These are phyloP conservation scores for Disparrhopalites patrizii DNA, from an alignment of 2,888 invertebrate species.

Conservation along the genomic window DNA sequence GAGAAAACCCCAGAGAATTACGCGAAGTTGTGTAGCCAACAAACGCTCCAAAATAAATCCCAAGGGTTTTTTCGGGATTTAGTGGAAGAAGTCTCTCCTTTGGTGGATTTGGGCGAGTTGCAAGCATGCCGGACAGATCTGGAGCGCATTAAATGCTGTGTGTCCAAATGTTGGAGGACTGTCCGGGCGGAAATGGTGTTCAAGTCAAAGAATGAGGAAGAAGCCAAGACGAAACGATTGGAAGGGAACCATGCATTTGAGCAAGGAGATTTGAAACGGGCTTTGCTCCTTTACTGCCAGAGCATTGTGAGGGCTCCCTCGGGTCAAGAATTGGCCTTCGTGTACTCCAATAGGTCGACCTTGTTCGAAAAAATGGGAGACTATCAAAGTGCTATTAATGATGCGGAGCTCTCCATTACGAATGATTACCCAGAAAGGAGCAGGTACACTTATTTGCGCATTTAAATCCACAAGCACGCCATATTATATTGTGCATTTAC, in stretches of 20 bases:
- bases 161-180: constrained; percentile 38
- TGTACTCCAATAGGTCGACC: constrained; percentile 65
- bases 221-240: constrained; percentile 60
- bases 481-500: background rate
- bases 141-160: constrained; percentile 40
- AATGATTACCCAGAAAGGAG: constrained; percentile 61
- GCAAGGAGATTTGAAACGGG: constrained; percentile 58
- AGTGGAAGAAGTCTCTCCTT: constrained; percentile 57
- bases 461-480: background rate
- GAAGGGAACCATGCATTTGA: constrained; percentile 62
- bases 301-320: constrained; percentile 69
- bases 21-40: constrained; percentile 60
- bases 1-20: constrained; percentile 9
- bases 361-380: constrained; percentile 60
- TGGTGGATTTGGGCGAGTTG: constrained; percentile 35
- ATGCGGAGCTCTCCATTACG: constrained; percentile 63
- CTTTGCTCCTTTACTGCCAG: constrained; percentile 65
- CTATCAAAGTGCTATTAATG: constrained; percentile 61
- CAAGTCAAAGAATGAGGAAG: constrained; percentile 51
- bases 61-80: constrained; percentile 72
- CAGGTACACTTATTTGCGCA: constrained; percentile 8
- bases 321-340: constrained; percentile 62
- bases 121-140: constrained; percentile 35
- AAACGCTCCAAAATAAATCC: constrained; percentile 68
- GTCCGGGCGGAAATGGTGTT: constrained; percentile 43